A percentile compares a stretch with the other conserved stretches of the same genome.
phyloP scores from a whole-genome alignment of 2,888 invertebrate genomes.

The Apocheima hispidaria region DNA sequence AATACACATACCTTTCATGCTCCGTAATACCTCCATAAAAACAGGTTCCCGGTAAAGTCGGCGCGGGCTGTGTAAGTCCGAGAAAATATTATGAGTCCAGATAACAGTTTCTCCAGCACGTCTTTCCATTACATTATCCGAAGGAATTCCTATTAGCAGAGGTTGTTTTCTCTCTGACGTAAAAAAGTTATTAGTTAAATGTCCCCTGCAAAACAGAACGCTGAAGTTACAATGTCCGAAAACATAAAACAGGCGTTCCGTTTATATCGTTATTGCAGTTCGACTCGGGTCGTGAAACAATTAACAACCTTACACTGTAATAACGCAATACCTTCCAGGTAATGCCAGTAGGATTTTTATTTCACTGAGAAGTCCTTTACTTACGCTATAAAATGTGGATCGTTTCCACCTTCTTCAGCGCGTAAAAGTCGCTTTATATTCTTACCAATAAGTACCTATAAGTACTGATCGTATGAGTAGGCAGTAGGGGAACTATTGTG shows the following conservation, averaged over 20 bases:
- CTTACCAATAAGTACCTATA: constrained; percentile 38
- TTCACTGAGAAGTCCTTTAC: constrained; percentile 41
- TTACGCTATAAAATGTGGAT: constrained; percentile 42
- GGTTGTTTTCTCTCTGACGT: constrained; percentile 78
- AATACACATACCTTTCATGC: constrained; percentile 50
- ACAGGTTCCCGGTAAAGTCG: constrained; percentile 68
- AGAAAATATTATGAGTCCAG: constrained; percentile 76
- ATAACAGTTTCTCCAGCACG: constrained; percentile 75
- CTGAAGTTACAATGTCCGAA: constrained; percentile 68
- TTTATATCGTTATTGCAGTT: constrained; percentile 66
- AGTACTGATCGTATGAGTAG: constrained; percentile 5
- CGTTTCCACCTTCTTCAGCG: constrained; percentile 41
- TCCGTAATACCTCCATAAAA: constrained; percentile 64
- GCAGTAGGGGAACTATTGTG: neutral
- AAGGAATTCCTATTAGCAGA: constrained; percentile 81
- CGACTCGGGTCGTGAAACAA: constrained; percentile 61
- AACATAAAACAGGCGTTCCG: constrained; percentile 69
- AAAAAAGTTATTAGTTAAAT: constrained; percentile 77
- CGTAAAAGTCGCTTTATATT: constrained; percentile 41
- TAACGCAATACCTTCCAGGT: constrained; percentile 46
- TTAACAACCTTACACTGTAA: constrained; percentile 58
- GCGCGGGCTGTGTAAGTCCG: constrained; percentile 60
- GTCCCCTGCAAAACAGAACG: constrained; percentile 71
- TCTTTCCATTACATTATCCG: constrained; percentile 80
- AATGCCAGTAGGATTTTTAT: constrained; percentile 46